phyloP scores from a whole-genome alignment of 2,888 invertebrate genomes.

The Eilema griseolum region DNA sequence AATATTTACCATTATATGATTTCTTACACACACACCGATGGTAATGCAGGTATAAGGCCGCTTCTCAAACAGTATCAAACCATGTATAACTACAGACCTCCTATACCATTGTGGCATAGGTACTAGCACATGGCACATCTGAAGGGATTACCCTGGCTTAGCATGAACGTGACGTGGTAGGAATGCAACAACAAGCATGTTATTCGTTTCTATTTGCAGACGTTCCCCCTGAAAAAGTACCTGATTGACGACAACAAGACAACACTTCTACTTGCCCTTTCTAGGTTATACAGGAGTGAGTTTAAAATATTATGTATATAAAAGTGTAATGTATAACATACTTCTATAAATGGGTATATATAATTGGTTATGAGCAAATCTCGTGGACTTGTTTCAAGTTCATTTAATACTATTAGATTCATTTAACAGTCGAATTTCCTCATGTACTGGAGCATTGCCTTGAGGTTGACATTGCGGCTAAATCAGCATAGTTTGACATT shows the following conservation, averaged over 20 bases:
- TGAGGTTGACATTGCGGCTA: slow-evolving; percentile 80
- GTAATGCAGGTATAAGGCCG: neutral
- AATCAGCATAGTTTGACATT: slow-evolving; percentile 80
- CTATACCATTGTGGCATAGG: neutral
- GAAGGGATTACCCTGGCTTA: no score
- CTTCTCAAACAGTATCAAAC: neutral
- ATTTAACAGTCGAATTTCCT: slow-evolving; percentile 67
- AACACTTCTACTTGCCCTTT: neutral
- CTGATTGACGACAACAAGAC: neutral
- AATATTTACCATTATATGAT: neutral
- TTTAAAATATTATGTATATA: neutral
- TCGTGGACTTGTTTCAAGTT: slow-evolving; percentile 8
- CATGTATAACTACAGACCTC: neutral
- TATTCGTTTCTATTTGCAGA: neutral
- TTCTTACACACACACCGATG: neutral
- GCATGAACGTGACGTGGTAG: neutral
- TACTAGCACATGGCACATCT: neutral
- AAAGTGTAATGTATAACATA: neutral
- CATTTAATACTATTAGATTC: slow-evolving; percentile 49
- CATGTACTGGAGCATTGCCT: slow-evolving; percentile 66
- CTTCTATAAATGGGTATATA: neutral
- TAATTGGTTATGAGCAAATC: slow-evolving; percentile 5
- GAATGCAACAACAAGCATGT: neutral
- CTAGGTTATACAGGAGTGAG: neutral
- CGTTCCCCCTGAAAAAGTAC: no score